Conservation (phyloP, 1,140 invertebrate genomes). For the Sarcophaga peregrina region DNA sequence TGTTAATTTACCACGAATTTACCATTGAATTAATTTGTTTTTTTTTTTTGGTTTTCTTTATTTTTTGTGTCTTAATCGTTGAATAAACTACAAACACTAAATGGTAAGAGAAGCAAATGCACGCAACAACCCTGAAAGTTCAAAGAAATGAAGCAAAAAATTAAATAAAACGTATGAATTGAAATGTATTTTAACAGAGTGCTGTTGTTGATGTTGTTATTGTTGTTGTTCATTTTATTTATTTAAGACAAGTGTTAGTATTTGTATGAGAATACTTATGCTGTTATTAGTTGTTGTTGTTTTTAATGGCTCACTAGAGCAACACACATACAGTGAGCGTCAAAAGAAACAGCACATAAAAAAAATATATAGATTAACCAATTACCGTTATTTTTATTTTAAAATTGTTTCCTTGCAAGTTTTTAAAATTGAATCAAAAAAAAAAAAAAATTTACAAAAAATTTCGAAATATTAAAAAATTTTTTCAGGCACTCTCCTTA, state of each 20-base stretch:
- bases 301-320: neutral
- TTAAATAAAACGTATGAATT: neutral
- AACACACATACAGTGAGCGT: neutral
- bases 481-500: too few relatives aligned
- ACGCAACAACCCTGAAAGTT: conserved; percentile 4
- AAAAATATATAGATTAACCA: too few relatives aligned
- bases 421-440: too few relatives aligned
- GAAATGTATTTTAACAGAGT: neutral
- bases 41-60: neutral
- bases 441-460: too few relatives aligned
- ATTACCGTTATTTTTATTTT: too few relatives aligned
- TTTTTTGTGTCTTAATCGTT: neutral
- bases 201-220: neutral
- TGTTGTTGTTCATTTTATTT: neutral
- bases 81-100: neutral
- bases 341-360: too few relatives aligned
- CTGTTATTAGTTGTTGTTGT: neutral
- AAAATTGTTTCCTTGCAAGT: too few relatives aligned
- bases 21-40: conserved; percentile 40
- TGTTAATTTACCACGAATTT: conserved; percentile 41
- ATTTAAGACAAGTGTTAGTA: neutral
- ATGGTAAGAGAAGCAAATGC: neutral
- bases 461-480: too few relatives aligned
- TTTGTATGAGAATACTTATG: neutral
- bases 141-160: neutral